A percentile compares a stretch with the other conserved stretches of the same genome.
Evolutionary conservation across 2,888 invertebrate species (phyloP).

Genomic region (Cosmia trapezina): DNA sequence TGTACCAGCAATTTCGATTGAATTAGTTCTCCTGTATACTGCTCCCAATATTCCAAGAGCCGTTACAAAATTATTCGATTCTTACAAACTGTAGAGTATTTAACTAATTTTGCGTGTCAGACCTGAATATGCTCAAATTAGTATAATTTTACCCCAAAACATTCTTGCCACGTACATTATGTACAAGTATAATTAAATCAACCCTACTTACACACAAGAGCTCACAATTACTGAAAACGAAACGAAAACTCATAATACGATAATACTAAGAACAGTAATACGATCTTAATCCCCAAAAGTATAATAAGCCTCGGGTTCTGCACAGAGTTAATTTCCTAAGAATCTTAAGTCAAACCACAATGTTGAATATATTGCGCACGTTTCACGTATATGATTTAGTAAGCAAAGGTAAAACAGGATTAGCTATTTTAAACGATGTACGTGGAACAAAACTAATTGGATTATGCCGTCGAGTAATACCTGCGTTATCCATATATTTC

Average conservation of each 20-base stretch:
- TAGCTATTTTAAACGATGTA: conserved; percentile 35
- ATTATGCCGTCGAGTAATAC: conserved; percentile 13
- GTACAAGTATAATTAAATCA: conserved; percentile 6
- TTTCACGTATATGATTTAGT: conserved; percentile 8
- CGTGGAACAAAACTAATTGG: conserved; percentile 22
- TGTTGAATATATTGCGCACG: conserved; percentile 23
- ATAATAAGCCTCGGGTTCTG: conserved; percentile 2
- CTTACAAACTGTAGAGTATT: not conserved
- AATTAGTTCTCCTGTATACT: not conserved
- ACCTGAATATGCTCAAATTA: conserved; percentile 10
- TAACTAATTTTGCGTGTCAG: not conserved
- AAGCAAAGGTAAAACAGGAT: conserved; percentile 30
- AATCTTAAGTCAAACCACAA: conserved; percentile 25
- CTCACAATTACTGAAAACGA: not conserved
- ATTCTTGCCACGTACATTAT: not conserved
- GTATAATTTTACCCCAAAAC: not conserved
- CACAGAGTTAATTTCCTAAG: conserved; percentile 24
- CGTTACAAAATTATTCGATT: not conserved
- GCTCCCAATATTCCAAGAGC: not conserved
- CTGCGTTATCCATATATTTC: not conserved
- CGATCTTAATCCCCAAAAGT: not conserved
- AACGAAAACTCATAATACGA: not conserved
- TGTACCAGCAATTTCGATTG: not conserved
- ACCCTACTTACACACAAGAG: not conserved
- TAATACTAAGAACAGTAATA: conserved; percentile 10